Base-by-base conservation (phyloP, 2,797 vertebrate species). In the Megalops cyprinoides region DNA sequence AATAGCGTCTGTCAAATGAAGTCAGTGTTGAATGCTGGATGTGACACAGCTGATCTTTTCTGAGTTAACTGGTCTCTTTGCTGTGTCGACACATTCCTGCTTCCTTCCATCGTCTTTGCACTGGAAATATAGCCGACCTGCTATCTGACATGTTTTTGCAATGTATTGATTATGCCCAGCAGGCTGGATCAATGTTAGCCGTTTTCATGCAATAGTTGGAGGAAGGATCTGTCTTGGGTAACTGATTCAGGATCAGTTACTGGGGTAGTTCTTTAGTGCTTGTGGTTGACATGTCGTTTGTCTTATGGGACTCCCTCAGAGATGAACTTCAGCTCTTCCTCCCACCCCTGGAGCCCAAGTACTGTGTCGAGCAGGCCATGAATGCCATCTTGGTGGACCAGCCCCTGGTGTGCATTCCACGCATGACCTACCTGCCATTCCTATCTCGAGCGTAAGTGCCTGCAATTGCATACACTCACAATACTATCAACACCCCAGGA, bases 341-440 rank as follows among this genome's bases (percentile, higher is more conserved):
- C 2, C 77, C 91, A 23, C 82, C 85, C 15, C 86, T 93, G 81
- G 87, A 92, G 25, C 88, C 90, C 18, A 84, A 86, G 82, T 91
- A 87, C 83, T 92, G 89, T 67, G 92, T 93, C 0, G 88, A 92
- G 60, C 87, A 91, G 87, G 91, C 90, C 31, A 89, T 89, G 89
- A 93, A 92, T 15, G 87, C 88, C 83, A 90, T 92, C 85, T 85
- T 91, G 58, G 86, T 91, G 23, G 81, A 92, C 84, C 93, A 94
- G 25, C 88, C 86, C 0, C 74, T 91, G 46, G 89, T 91, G 74
- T 92, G 89, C 83, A 89, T 93, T 74, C 91, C 88, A 34, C 82
- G 87, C 73, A 74, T 91, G 78, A 89, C 87, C 18, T 93, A 92
- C 82, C 81, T 91, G 55, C 87, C 88, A 31, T 67, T 90, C 78